These are phyloP conservation scores for Heterotis niloticus DNA, from an alignment of 2,113 vertebrate genomes.

Conservation along the genomic window DNA sequence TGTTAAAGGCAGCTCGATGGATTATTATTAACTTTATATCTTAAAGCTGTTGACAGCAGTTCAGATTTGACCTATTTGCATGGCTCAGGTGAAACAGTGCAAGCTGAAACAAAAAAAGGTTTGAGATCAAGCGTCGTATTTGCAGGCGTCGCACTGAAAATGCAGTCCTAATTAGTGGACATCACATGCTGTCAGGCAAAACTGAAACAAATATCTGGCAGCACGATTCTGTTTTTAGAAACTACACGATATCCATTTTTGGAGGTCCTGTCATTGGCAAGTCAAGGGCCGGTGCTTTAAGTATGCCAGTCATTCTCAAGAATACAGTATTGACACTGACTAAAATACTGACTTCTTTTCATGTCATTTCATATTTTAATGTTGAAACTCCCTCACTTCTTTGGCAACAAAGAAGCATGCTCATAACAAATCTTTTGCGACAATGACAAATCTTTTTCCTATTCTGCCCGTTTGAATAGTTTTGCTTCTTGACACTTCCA, in stretches of 20 bases:
- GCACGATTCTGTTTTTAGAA: not conserved
- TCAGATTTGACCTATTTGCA: not conserved
- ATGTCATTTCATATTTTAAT: not conserved
- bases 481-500: not conserved
- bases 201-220: not conserved
- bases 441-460: conserved; percentile 3
- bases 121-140: not conserved
- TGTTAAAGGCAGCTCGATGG: too few relatives aligned
- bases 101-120: not conserved
- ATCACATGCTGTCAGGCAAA: not conserved
- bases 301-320: not conserved
- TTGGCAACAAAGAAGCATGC: not conserved
- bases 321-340: not conserved
- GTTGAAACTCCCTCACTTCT: not conserved
- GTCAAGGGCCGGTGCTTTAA: not conserved
- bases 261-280: not conserved
- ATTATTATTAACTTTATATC: too few relatives aligned
- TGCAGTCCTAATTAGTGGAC: not conserved
- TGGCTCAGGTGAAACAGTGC: not conserved
- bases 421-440: not conserved
- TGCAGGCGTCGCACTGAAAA: not conserved
- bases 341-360: not conserved
- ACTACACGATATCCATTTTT: conserved; percentile 4
- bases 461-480: conserved; percentile 5
- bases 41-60: not conserved